These are phyloP conservation scores for Vidua chalybeata DNA, from an alignment of 2,113 vertebrate species.

Conservation along the genomic window DNA sequence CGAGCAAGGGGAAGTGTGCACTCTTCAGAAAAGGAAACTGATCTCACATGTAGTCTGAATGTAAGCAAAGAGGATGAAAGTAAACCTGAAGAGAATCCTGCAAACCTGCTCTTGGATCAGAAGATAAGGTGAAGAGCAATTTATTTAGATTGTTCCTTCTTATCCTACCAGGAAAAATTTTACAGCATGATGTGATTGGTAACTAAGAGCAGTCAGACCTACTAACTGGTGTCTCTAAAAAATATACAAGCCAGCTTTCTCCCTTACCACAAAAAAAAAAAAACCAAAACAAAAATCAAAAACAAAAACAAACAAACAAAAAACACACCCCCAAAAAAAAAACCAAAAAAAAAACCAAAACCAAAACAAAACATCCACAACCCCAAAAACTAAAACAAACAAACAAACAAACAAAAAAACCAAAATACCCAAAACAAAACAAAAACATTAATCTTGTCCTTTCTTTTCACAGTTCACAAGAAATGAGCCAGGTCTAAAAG, in stretches of 20 bases:
- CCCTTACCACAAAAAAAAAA: neutral
- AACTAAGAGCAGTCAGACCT: neutral
- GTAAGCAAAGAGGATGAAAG: neutral
- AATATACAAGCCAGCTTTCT: neutral
- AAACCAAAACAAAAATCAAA: too few species aligned
- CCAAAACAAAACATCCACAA: too few species aligned
- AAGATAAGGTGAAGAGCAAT: neutral
- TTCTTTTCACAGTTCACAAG: neutral
- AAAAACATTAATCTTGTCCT: neutral
- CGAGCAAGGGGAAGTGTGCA: neutral
- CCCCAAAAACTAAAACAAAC: too few species aligned
- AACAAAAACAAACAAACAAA: too few species aligned
- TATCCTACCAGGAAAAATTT: neutral
- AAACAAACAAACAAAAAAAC: neutral
- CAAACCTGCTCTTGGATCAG: neutral
- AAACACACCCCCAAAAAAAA: neutral
- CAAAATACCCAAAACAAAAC: neutral
- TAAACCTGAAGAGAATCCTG: neutral
- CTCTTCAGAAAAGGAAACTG: neutral
- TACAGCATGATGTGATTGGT: neutral
- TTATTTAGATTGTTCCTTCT: neutral
- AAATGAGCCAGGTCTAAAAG: neutral
- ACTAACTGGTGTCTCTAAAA: neutral
- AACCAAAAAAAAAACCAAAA: too few species aligned
- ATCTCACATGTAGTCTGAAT: neutral